Base-by-base conservation (phyloP, 2,888 invertebrate species). In the Pachymerium ferrugineum region DNA sequence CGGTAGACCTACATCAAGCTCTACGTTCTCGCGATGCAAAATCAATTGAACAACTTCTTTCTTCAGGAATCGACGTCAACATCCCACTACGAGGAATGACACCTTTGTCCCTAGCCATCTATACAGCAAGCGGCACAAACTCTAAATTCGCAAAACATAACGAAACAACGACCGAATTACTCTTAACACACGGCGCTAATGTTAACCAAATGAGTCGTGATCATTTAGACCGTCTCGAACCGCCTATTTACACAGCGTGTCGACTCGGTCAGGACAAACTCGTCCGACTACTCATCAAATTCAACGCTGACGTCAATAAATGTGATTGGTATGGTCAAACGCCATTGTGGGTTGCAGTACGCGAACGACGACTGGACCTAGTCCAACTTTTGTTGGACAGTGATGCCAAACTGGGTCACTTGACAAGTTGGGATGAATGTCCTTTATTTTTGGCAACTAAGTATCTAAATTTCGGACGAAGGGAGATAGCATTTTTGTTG, bases 231-330 rank as follows among this genome's bases (percentile, higher is more conserved):
- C 76, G 82, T 6, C 76, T 81, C 30, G 83, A 83, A 74, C 81
- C 83, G 10, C 82, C 82, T 1, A 76, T 83, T 10, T 81, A 82
- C 62, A 81, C 81, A 35, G 82, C 83, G 8, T 82, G 82, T 74
- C 79, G 83, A 30, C 79, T 82, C 76, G 81, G 81, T 76, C 80
- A 80, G 75, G 76, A 77, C 70, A 79, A 79, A 74, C 81, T 80
- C n/a, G 81, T 81, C 25, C 76, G 78, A 19, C 76, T 79, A 16
- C 78, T 83, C 19, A 76, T 82, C 4, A 77, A 78, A 73, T 77
- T 78, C 76, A 80, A 80, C 54, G 81, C 81, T 28, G 80, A 83
- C 78, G 79, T 80, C 16, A 80, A 81, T 77, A 80, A 79, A 74
- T 78, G 79, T 35, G 81, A 82, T 73, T 78, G 78, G 67, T 81